These are phyloP conservation scores for Morinoia aosen DNA, from an alignment of 2,888 invertebrate genomes.

Conservation along the genomic window DNA sequence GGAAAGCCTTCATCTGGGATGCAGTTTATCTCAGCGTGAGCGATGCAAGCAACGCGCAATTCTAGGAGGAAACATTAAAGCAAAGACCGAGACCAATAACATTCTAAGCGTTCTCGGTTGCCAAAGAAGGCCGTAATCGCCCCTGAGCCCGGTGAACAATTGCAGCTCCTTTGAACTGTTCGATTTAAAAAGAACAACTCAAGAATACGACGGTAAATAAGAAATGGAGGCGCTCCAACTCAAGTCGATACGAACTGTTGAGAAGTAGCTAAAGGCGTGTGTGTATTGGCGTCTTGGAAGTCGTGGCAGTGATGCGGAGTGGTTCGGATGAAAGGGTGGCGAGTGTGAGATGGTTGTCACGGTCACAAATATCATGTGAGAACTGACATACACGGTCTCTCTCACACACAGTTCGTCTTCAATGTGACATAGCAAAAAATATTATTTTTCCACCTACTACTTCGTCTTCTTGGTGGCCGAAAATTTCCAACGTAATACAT, in stretches of 20 bases:
- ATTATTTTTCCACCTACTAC: neutral
- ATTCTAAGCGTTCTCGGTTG: neutral
- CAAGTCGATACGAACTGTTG: neutral
- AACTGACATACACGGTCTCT: neutral
- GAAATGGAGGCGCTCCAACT: neutral
- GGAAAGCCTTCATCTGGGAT: neutral
- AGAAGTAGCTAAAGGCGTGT: neutral
- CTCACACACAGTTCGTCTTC: neutral
- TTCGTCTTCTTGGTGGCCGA: neutral
- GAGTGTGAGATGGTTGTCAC: conserved; percentile 12
- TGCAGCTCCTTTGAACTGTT: conserved; percentile 40
- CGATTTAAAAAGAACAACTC: neutral
- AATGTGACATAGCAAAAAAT: neutral
- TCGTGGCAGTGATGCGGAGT: neutral
- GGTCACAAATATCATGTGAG: neutral
- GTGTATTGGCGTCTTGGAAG: neutral
- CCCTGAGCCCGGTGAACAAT: conserved; percentile 45
- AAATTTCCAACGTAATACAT: neutral
- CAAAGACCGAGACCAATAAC: conserved; percentile 40
- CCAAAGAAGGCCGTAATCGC: conserved; percentile 26
- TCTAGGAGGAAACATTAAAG: neutral
- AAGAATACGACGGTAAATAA: neutral
- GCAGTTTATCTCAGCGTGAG: too few species aligned
- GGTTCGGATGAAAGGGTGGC: neutral
- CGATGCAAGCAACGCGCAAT: neutral